Evolutionary conservation across 2,113 vertebrate species (phyloP), one percentile per base, ranked within the genome.

Genomic region (Alethe castanea): DNA sequence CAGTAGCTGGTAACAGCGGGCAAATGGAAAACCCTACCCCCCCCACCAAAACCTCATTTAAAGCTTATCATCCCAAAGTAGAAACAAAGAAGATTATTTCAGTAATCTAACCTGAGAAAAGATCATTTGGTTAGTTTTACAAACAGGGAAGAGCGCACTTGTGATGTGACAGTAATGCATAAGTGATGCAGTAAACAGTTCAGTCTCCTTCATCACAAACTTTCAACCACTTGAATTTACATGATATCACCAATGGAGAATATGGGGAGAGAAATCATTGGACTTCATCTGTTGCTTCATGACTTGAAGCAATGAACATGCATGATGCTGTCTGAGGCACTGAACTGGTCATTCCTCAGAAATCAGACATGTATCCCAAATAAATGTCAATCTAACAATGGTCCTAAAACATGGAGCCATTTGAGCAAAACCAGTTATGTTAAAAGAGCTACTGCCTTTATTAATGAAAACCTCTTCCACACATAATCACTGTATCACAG

Each of bases 81-180:
- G 62, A 91, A 95, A 91, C 22, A 88, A 95, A 90, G 86, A 89
- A 67, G 67, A 90, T 94, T 95, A 83, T 88, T 95, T 72, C 90
- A 94, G 72, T 70, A 44, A 90, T 92, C 79, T 86, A 93, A 96
- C 85, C 53, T 64, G 91, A 96, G 71, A 92, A 93, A 94, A 93
- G 71, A 94, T 59, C 11, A 80, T 87, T 94, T 82, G 66, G 13
- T 56, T 42, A 88, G 78, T 85, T 96, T 88, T 77, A 77, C 26
- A 70, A 77, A 88, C 59, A 53, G 35, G 5, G 19, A 45, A 81
- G 35, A 81, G 35, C 67, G 66, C 12, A 31, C 67, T 83, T 86
- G 60, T 26, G 54, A 83, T 18, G 23, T 25, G 45, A 69, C 35
- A 65, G 26, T n/a, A 53, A 64, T 57, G 54, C 33, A 60, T 29